Evolutionary conservation across 2,797 vertebrate genomes (phyloP), one percentile per base, ranked within the genome.

Genomic region (Apodemus agrarius): DNA sequence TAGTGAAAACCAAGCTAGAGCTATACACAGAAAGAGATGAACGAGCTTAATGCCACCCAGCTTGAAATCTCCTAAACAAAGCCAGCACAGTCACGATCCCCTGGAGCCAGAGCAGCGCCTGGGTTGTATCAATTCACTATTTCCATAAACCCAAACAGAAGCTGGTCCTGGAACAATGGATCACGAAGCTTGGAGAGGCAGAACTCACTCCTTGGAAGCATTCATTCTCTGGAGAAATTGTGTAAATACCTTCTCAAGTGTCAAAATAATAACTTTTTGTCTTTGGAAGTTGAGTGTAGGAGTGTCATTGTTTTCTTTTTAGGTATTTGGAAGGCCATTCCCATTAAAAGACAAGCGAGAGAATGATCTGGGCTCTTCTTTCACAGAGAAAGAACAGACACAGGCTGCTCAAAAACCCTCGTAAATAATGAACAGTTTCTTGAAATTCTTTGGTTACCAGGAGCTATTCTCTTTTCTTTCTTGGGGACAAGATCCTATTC

Each of bases 71-170:
- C 54, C 61, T 86, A 91, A 97, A 85, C 61, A 94, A 88, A 3
- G 2, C 31, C 67, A 83, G 14, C 88, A 52, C 91, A 72, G 17
- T 75, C 95, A 92, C 26, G 3, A 46, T 94, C 95, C 95, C 34
- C 34, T 89, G 93, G 83, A 88, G 67, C n/a, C 75, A 37, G 94
- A 76, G 89, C 79, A 74, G 54, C 79, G 96, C 84, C 88, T 97
- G 95, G 61, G 57, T 83, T 94, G 7, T 88, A 89, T 76, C 78
- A 1, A 69, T 61, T 79, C 40, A 0, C 57, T 91, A 59, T 92
- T 97, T 95, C 89, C 84, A 91, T 95, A 97, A 97, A 96, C 31
- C 57, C 40, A 0, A 93, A 84, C 86, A 97, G 89, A 97, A 95
- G 82, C 49, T 34, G 54, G 63, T 90, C 72, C 11, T 81, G 94